phyloP scores from a whole-genome alignment of 2,888 invertebrate genomes.

The Apodemia duryi region DNA sequence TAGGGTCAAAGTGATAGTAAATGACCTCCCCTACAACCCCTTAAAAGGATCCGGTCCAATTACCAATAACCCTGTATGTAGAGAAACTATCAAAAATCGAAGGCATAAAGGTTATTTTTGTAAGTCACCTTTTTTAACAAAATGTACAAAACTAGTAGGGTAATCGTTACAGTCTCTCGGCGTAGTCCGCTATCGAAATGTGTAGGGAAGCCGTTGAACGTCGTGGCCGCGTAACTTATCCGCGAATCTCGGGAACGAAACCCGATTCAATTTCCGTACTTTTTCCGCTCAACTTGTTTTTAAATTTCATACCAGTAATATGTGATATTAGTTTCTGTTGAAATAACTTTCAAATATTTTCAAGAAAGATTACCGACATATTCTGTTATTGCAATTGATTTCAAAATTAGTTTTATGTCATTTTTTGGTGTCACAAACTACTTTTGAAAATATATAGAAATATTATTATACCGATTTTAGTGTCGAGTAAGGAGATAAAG shows the following conservation, averaged over 20 bases:
- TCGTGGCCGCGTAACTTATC: constrained; percentile 32
- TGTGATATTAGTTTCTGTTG: constrained; percentile 14
- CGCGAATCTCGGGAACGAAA: constrained; percentile 39
- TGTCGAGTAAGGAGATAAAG: too few relatives aligned
- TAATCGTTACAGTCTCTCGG: neutral
- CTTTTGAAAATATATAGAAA: too few relatives aligned
- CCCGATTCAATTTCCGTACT: constrained; percentile 57
- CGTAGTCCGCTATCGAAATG: constrained; percentile 9
- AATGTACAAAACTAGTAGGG: neutral
- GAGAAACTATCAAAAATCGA: too few relatives aligned
- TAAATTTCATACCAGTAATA: constrained; percentile 25
- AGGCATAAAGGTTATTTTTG: too few relatives aligned
- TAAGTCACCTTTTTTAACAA: neutral
- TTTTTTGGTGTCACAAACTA: neutral
- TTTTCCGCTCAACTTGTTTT: constrained; percentile 38
- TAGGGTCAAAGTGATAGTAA: too few relatives aligned
- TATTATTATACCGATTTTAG: too few relatives aligned
- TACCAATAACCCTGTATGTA: too few relatives aligned
- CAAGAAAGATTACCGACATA: neutral
- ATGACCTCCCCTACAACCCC: too few relatives aligned
- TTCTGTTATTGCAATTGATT: neutral
- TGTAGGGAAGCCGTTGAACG: constrained; percentile 10
- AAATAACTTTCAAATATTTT: constrained; percentile 18
- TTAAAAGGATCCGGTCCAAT: too few relatives aligned
- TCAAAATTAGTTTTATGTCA: neutral